These are phyloP conservation scores for Eleginops maclovinus DNA, from an alignment of 2,113 vertebrate genomes.

Conservation along the genomic window DNA sequence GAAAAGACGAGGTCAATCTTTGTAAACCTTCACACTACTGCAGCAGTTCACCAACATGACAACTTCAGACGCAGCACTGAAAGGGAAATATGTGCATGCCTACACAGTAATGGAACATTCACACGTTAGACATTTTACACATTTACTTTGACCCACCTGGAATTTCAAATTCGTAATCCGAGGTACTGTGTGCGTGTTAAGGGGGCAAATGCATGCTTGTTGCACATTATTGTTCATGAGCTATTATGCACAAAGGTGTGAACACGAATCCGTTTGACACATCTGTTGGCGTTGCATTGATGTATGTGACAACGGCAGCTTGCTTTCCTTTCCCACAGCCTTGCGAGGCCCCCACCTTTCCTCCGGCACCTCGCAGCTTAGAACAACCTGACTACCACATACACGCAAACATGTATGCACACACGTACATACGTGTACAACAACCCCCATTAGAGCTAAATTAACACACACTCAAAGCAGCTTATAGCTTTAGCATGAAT, in stretches of 20 bases:
- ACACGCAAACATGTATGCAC: conserved; percentile 30
- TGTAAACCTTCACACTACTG: conserved; percentile 6
- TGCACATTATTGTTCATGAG: conserved; percentile 55
- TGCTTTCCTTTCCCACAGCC: conserved; percentile 75
- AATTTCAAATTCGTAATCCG: conserved; percentile 53
- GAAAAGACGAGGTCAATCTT: conserved; percentile 36
- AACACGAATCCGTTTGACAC: conserved; percentile 79
- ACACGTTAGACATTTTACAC: conserved; percentile 54
- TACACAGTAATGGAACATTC: conserved; percentile 41
- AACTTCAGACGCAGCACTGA: conserved; percentile 14
- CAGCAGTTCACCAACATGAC: conserved; percentile 2
- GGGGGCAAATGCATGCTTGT: conserved; percentile 29
- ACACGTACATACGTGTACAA: conserved; percentile 33
- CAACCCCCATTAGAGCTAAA: conserved; percentile 52
- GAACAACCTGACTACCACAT: conserved; percentile 44
- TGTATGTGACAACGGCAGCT: conserved; percentile 71
- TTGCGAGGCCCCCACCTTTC: conserved; percentile 59
- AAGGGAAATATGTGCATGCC: conserved; percentile 20
- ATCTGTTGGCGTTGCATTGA: conserved; percentile 74
- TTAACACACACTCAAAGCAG: conserved; percentile 59
- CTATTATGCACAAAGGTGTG: conserved; percentile 73
- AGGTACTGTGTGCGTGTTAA: conserved; percentile 22
- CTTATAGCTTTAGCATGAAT: conserved; percentile 71
- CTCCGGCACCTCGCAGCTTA: conserved; percentile 25
- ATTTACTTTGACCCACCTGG: conserved; percentile 46